Conservation (phyloP, 2,888 invertebrate species). For the Rhimphoctona megacephalus region DNA sequence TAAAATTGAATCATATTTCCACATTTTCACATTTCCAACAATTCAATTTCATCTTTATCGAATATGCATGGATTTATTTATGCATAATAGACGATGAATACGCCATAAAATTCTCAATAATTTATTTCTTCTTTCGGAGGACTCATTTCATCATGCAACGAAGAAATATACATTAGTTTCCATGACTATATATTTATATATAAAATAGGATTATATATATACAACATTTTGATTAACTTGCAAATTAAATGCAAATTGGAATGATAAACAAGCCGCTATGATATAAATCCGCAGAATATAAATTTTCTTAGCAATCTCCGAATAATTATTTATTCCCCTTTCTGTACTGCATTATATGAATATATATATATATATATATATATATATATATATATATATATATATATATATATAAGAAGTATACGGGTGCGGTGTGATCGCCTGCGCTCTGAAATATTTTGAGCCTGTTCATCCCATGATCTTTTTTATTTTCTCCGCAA, state of each 20-base stretch:
- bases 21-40: not conserved
- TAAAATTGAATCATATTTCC: not conserved
- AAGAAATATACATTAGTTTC: not conserved
- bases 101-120: conserved; percentile 15
- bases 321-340: conserved; percentile 60
- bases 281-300: conserved; percentile 57
- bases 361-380: not conserved
- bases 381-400: not conserved
- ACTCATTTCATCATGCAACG: conserved; percentile 1
- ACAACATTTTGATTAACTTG: conserved; percentile 57
- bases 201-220: conserved; percentile 8
- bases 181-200: not conserved
- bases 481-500: conserved; percentile 31
- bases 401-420: conserved; percentile 2
- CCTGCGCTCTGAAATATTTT: conserved; percentile 58
- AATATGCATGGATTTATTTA: not conserved
- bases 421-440: conserved; percentile 19
- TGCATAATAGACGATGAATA: not conserved
- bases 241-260: conserved; percentile 64
- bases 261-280: conserved; percentile 56
- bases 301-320: conserved; percentile 58
- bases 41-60: not conserved
- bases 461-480: conserved; percentile 29
- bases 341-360: not conserved
- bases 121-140: conserved; percentile 16